Conservation (phyloP, 2,113 vertebrate species). For the Isichthys henryi region DNA sequence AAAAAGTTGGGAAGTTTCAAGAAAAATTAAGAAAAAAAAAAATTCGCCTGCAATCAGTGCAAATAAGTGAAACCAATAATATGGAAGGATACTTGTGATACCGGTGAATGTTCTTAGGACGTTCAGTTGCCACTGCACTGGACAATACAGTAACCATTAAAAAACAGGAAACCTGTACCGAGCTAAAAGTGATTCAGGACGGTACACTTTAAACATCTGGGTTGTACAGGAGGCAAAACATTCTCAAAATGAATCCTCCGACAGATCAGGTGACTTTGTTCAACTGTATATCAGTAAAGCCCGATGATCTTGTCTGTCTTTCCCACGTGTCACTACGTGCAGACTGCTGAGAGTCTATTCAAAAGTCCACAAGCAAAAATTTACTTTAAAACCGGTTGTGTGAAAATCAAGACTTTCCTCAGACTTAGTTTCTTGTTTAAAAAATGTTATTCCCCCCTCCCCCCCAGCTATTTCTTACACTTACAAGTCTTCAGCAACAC, state of each 20-base stretch:
- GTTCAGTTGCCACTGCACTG: background rate
- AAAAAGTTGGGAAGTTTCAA: background rate
- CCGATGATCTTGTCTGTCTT: background rate
- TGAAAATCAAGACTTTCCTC: background rate
- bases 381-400: background rate
- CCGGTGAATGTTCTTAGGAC: background rate
- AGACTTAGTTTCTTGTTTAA: background rate
- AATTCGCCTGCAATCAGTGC: background rate
- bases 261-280: background rate
- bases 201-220: background rate
- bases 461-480: background rate
- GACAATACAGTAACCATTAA: background rate
- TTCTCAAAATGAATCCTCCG: background rate
- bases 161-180: background rate
- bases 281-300: background rate
- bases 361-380: background rate
- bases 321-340: background rate
- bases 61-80: background rate
- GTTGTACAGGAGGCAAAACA: background rate
- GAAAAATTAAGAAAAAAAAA: background rate
- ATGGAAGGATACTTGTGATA: background rate
- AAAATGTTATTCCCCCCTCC: background rate
- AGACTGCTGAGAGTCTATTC: background rate
- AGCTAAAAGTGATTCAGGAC: background rate
- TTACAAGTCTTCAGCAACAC: background rate